Conservation (phyloP, 2,113 vertebrate species). For the Odontesthes bonariensis region DNA sequence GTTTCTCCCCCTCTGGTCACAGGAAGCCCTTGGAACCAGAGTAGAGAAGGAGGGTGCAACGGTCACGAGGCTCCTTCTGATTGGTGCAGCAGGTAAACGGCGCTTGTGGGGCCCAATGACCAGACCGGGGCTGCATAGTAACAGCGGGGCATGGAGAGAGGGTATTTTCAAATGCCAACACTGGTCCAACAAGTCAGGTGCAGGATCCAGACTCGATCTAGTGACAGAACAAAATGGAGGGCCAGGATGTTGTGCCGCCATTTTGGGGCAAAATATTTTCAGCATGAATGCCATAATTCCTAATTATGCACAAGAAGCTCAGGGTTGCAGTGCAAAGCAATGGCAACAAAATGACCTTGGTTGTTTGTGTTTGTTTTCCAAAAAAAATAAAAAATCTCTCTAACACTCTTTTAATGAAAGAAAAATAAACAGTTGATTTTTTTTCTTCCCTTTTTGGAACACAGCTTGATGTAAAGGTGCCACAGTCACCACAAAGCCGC, state of each 20-base stretch:
- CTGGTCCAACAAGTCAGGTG: constrained; percentile 75
- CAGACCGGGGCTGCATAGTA: constrained; percentile 61
- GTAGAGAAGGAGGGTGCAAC: constrained; percentile 55
- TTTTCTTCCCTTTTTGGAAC: constrained; percentile 30
- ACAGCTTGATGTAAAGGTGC: constrained; percentile 58
- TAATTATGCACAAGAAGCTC: constrained; percentile 52
- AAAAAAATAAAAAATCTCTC: constrained; percentile 5
- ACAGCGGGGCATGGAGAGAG: constrained; percentile 63
- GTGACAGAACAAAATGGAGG: constrained; percentile 79
- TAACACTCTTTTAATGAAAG: constrained; percentile 32
- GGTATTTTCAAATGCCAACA: constrained; percentile 71
- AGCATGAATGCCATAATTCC: constrained; percentile 54
- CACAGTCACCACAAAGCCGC: constrained; percentile 51
- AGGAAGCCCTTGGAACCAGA: constrained; percentile 73
- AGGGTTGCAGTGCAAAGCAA: constrained; percentile 20
- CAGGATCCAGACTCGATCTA: constrained; percentile 70
- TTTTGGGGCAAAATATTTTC: constrained; percentile 77
- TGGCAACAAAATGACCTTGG: constrained; percentile 51
- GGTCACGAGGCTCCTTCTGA: constrained; percentile 32
- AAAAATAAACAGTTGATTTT: constrained; percentile 47
- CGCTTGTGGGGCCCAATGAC: constrained; percentile 63
- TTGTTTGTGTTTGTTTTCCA: constrained; percentile 23
- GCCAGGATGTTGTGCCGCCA: constrained; percentile 68
- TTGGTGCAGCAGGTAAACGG: constrained; percentile 66
- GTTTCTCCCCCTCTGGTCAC: constrained; percentile 23